Evolutionary conservation across 1,140 invertebrate genomes (phyloP), one percentile per base, ranked within the genome.

Genomic region (Saccostrea echinata): DNA sequence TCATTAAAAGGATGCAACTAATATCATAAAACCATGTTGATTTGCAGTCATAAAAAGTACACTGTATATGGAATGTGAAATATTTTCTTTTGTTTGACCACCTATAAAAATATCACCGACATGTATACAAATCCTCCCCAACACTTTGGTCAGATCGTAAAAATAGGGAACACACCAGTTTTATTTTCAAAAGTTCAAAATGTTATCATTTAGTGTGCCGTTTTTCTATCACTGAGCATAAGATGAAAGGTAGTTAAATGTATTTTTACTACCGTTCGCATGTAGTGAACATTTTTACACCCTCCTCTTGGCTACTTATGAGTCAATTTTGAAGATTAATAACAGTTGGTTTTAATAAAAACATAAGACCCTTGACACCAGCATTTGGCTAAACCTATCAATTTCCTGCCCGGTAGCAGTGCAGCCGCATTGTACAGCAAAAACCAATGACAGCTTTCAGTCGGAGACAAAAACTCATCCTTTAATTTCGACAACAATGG

Each of bases 401-500:
- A 83, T 83, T 83, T 76, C 68, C 21, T 83, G 81, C 6, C 81
- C 35, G 51, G 51, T 53, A 83, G 35, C 81, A 52, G 81, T 52
- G 35, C 81, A 83, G 35, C 35, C 81, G 24, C 81, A 83, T 24
- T 53, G 81, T 53, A 21, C 51, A 83, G 81, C 30, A 24, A n/a
- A 43, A 52, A 51, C 43, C 35, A 51, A 51, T 24, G 35, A 53
- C 21, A 83, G 35, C 51, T 84, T 84, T 57, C 30, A 21, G 16
- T 57, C 30, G 52, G 52, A 30, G 53, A 80, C 71, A 71, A 81
- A 85, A 81, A 52, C 71, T 86, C 68, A 86, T 86, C 76, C 61
- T 82, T 82, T 81, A 86, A 86, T 86, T 61, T 61, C 18, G 30
- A 55, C 33, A 53, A 86, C 85, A 86, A 81, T 35, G 76, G 85